These are phyloP conservation scores for Phrynosoma platyrhinos DNA, from an alignment of 2,113 vertebrate species.

Conservation along the genomic window DNA sequence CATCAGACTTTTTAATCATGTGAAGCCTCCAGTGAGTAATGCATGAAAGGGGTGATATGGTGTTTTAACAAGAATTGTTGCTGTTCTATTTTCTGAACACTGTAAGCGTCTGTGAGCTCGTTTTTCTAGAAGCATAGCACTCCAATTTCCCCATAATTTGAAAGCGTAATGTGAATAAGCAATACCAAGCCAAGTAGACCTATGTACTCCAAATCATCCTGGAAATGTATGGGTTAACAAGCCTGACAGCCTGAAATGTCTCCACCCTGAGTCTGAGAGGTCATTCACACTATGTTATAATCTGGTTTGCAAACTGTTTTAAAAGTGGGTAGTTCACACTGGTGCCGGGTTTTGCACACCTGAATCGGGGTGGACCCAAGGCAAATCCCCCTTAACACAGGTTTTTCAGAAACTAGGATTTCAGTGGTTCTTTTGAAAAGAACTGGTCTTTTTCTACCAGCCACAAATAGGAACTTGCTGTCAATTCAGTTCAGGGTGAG, in stretches of 20 bases:
- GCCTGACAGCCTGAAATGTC: not conserved
- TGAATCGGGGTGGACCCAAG: too few species aligned
- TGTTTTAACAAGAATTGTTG: not conserved
- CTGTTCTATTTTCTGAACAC: not conserved
- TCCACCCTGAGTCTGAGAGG: too few species aligned
- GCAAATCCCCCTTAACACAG: too few species aligned
- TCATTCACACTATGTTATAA: too few species aligned
- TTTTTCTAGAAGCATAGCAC: not conserved
- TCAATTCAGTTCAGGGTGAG: too few species aligned
- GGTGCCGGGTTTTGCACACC: too few species aligned
- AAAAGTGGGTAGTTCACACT: too few species aligned
- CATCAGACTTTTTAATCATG: not conserved
- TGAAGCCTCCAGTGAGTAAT: not conserved
- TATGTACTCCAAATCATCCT: not conserved
- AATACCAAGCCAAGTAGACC: not conserved
- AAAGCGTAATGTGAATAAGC: not conserved
- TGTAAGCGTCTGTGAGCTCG: not conserved
- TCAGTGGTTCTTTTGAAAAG: too few species aligned
- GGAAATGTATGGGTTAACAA: not conserved
- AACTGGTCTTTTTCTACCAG: too few species aligned
- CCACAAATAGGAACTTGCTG: too few species aligned
- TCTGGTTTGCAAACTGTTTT: too few species aligned
- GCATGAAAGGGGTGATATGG: not conserved
- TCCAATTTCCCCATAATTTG: not conserved
- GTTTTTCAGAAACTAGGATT: too few species aligned